These are phyloP conservation scores for Periphyllus acericola DNA, from an alignment of 2,888 invertebrate genomes.

Conservation along the genomic window DNA sequence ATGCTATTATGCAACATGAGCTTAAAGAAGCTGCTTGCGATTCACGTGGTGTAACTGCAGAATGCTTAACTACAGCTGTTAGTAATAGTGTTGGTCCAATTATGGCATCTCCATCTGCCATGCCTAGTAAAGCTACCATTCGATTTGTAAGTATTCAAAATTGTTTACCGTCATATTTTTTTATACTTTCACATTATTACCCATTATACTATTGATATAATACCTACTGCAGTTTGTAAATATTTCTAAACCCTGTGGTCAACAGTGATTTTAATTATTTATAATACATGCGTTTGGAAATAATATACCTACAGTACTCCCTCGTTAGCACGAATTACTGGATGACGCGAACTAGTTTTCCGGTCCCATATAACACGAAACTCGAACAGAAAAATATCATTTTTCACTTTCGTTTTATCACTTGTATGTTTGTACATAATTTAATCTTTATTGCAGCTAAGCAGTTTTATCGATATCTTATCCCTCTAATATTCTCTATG, in stretches of 20 bases:
- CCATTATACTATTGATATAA: too few relatives aligned
- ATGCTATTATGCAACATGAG: constrained; percentile 88
- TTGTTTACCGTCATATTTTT: not conserved
- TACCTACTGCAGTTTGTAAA: not conserved
- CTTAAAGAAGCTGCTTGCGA: constrained; percentile 91
- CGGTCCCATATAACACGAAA: too few relatives aligned
- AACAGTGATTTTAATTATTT: too few relatives aligned
- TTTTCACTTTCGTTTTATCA: too few relatives aligned
- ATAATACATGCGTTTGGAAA: not conserved
- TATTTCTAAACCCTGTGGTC: not conserved
- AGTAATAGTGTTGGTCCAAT: constrained; percentile 69
- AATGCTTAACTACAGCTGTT: constrained; percentile 68
- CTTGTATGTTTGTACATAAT: too few relatives aligned
- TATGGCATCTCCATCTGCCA: constrained; percentile 67
- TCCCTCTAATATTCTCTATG: too few relatives aligned
- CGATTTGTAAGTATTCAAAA: constrained; percentile 78
- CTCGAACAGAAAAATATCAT: too few relatives aligned
- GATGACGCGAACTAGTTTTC: too few relatives aligned
- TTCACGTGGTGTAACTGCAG: constrained; percentile 70
- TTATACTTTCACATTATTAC: not conserved
- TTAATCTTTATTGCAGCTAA: too few relatives aligned
- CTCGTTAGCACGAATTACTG: too few relatives aligned
- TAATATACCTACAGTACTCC: too few relatives aligned
- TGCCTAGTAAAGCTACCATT: constrained; percentile 77
- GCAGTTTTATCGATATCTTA: too few relatives aligned